A percentile compares a stretch with the other conserved stretches of the same genome.
These are phyloP conservation scores for Aldrovandia affinis DNA, from an alignment of 2,797 vertebrate species.

Conservation along the genomic window DNA sequence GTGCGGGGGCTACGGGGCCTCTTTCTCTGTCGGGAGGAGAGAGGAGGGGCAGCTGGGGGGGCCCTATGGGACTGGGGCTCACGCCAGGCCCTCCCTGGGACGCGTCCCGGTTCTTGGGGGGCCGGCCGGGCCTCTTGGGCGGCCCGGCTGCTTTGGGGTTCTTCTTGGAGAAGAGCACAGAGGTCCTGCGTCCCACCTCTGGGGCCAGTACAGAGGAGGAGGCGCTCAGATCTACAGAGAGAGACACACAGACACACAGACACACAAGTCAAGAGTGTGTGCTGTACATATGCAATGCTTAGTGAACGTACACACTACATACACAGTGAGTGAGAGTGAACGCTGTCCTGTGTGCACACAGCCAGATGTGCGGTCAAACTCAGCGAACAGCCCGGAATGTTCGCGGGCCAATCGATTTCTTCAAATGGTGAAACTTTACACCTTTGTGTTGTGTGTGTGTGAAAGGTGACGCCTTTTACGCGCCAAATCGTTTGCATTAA, in stretches of 20 bases:
- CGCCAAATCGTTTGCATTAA: too few species aligned
- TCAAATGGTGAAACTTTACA: too few species aligned
- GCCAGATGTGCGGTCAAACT: too few species aligned
- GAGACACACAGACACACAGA: not conserved
- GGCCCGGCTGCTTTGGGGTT: constrained; percentile 93
- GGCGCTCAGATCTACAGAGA: constrained; percentile 79
- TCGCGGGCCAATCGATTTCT: too few species aligned
- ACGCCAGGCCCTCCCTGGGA: constrained; percentile 78
- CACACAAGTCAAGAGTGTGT: not conserved
- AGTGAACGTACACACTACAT: too few species aligned
- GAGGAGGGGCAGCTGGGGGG: constrained; percentile 90
- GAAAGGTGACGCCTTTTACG: too few species aligned
- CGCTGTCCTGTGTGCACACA: too few species aligned
- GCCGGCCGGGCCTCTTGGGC: constrained; percentile 93
- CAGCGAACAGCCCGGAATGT: too few species aligned
- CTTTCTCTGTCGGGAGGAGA: constrained; percentile 84
- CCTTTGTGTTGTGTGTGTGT: too few species aligned
- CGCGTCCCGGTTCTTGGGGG: constrained; percentile 91
- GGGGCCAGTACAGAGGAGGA: constrained; percentile 89
- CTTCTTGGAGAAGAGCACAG: constrained; percentile 98
- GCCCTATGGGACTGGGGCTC: constrained; percentile 88
- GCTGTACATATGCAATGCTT: not conserved
- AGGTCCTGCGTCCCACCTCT: constrained; percentile 96
- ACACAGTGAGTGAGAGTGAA: too few species aligned
- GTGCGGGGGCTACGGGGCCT: constrained; percentile 88